phyloP scores from a whole-genome alignment of 2,113 vertebrate species.

The Neodontobutis hainanensis region DNA sequence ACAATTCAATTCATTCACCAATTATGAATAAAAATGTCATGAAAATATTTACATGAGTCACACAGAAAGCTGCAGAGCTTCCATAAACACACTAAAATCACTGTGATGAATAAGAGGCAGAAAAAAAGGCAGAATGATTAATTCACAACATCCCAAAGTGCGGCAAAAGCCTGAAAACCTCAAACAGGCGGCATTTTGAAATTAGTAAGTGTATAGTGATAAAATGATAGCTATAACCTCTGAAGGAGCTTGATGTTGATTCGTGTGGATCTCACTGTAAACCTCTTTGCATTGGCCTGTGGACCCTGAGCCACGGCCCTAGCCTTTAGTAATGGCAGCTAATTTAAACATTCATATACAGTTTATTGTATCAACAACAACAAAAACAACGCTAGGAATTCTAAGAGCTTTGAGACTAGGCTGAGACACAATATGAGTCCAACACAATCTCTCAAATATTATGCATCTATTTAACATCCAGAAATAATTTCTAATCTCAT shows the following conservation, averaged over 20 bases:
- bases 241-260: conserved; percentile 7
- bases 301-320: background rate
- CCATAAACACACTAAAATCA: background rate
- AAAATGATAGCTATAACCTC: conserved; percentile 1
- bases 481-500: too few relatives aligned
- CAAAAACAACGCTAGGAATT: background rate
- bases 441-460: too few relatives aligned
- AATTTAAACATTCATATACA: background rate
- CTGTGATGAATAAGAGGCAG: background rate
- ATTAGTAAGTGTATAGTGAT: background rate
- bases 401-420: too few relatives aligned
- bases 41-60: conserved; percentile 2
- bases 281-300: background rate
- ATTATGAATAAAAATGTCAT: background rate
- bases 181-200: conserved; percentile 8
- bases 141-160: conserved; percentile 6
- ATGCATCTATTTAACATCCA: too few relatives aligned
- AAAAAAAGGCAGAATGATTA: background rate
- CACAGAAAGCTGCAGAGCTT: background rate
- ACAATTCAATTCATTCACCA: background rate
- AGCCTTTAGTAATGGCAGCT: background rate
- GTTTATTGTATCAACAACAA: background rate
- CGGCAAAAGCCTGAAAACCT: background rate
- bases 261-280: background rate
- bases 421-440: too few relatives aligned